These are phyloP conservation scores for Papilio aristodemus DNA, from an alignment of 1,140 invertebrate genomes.

Conservation along the genomic window DNA sequence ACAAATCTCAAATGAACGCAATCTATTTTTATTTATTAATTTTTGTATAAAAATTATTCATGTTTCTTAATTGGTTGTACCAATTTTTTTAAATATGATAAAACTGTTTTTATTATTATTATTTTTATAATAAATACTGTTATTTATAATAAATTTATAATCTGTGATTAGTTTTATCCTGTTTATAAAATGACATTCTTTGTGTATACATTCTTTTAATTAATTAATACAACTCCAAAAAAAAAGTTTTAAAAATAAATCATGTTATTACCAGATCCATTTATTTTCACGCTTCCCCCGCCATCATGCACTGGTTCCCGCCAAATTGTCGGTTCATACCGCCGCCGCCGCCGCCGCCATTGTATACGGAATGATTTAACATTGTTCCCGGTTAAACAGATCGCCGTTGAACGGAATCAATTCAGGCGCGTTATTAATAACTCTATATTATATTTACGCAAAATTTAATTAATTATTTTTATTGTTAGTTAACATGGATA, in stretches of 20 bases:
- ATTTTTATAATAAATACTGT: too few species aligned
- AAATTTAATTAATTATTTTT: slow-evolving; percentile 1
- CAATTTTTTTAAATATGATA: too few species aligned
- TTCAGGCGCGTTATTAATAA: slow-evolving; percentile 38
- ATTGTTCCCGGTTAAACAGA: slow-evolving; percentile 48
- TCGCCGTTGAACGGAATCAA: slow-evolving; percentile 33
- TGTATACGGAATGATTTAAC: slow-evolving; percentile 43
- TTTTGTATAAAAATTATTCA: too few species aligned
- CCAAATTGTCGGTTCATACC: slow-evolving; percentile 47
- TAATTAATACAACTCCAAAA: background rate
- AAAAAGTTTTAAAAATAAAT: slow-evolving; percentile 18
- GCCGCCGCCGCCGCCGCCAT: slow-evolving; percentile 38
- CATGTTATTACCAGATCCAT: slow-evolving; percentile 39
- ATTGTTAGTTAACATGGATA: background rate
- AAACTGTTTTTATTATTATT: too few species aligned
- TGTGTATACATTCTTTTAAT: too few species aligned
- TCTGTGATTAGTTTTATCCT: too few species aligned
- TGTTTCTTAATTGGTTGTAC: too few species aligned
- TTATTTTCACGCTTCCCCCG: slow-evolving; percentile 17
- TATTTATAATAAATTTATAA: too few species aligned
- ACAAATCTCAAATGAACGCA: too few species aligned
- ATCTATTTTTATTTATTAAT: too few species aligned
- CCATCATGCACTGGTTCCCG: slow-evolving; percentile 49
- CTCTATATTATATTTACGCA: background rate
- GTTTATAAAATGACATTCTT: too few species aligned